Base-by-base conservation (phyloP, 2,888 invertebrate genomes). In the Diadromus collaris region DNA sequence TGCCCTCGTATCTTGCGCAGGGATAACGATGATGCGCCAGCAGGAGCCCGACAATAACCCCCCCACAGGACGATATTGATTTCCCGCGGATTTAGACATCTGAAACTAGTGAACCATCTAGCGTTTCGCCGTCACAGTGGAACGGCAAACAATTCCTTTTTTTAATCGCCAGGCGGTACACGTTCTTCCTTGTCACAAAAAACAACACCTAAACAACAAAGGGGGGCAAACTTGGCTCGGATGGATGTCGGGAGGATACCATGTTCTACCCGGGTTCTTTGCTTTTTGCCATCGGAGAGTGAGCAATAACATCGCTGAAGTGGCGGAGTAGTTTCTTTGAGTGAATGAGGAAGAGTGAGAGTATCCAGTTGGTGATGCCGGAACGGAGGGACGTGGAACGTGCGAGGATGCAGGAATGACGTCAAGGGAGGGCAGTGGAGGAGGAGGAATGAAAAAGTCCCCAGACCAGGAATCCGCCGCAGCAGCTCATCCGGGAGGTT, bases 391-490 rank as follows among this genome's bases (percentile, higher is more conserved):
- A 16, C 54, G 38, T 13, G 41, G 54, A 3, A 41, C 54, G 24
- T 6, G 54, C 24, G 56, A 60, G 67, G 46, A 60, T 19, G 32
- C 51, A 68, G 48, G 32, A n/a, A n/a, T 38, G 1, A 27, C 38
- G 63, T 27, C 10, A 29, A 64, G 44, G 60, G 60, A 48, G 34
- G 54, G 29, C 41, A 65, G 34, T 44, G 51, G 56, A 21, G 61
- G 29, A 38, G 48, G 65, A 78, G 74, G 85, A 86, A 85, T 83
- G 80, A 85, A 86, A 83, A 86, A 86, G 83, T 83, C 82, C 83
- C 82, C 85, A 81, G 83, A 83, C 80, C 83, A 82, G 84, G 85
- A 80, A 87, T 76, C 67, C 74, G 67, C 79, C 70, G 34, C 70
- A 63, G 19, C n/a, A 46, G 73, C 67, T 74, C 79, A 76, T 80